phyloP scores from a whole-genome alignment of 2,113 vertebrate genomes.

The Tursiops truncatus region DNA sequence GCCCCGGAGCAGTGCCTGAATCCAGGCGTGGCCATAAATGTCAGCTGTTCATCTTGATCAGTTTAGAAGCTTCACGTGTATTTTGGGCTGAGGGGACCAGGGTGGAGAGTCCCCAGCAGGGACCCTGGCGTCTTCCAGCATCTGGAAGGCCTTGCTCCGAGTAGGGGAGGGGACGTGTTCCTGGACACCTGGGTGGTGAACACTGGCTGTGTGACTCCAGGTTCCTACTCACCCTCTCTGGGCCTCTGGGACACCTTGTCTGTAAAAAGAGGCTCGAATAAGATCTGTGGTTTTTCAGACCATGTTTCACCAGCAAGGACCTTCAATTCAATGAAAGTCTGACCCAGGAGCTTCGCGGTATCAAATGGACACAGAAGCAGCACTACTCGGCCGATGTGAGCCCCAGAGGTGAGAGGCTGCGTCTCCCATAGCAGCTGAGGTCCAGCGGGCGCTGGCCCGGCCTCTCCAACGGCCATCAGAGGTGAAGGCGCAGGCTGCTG shows the following conservation, averaged over 20 bases:
- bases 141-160: neutral
- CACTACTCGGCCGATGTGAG: accelerated
- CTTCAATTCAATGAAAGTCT: accelerated
- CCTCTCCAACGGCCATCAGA: neutral
- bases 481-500: neutral
- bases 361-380: accelerated
- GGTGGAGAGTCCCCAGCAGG: neutral
- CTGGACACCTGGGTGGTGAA: too few species aligned
- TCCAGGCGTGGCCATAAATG: accelerated
- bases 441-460: accelerated
- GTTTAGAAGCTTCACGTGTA: accelerated
- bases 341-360: accelerated
- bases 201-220: neutral
- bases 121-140: neutral
- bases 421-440: accelerated
- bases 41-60: accelerated
- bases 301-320: neutral
- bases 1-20: accelerated
- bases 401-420: accelerated
- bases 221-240: neutral
- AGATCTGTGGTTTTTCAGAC: neutral
- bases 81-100: neutral
- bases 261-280: neutral
- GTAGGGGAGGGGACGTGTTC: accelerated
- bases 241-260: neutral